Conservation (phyloP, 2,888 invertebrate species). For the Eupithecia insigniata region DNA sequence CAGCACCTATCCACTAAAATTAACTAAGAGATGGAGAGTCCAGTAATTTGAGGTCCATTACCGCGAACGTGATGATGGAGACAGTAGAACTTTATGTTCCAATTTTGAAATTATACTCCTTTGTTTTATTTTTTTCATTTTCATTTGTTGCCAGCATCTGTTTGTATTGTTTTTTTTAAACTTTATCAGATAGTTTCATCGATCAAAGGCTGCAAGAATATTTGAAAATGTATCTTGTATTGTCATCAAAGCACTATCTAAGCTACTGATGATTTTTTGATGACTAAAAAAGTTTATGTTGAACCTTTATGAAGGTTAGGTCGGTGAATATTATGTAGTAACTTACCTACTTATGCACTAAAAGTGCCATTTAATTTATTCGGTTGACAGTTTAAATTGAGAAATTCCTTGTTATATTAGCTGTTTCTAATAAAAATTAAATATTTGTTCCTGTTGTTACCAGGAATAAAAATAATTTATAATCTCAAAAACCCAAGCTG, state of each 20-base stretch:
- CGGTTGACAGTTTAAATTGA: not conserved
- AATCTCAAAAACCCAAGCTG: slow-evolving; percentile 40
- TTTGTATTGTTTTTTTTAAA: not conserved
- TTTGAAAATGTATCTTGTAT: not conserved
- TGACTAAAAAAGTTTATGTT: not conserved
- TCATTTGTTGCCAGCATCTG: slow-evolving; percentile 1
- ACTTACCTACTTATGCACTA: too few species aligned
- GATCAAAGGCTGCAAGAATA: not conserved
- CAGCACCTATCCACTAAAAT: slow-evolving; percentile 17
- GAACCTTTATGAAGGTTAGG: not conserved
- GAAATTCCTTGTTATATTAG: not conserved
- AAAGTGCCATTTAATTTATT: not conserved
- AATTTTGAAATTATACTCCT: slow-evolving; percentile 30
- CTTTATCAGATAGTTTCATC: not conserved
- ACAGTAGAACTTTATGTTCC: slow-evolving; percentile 43
- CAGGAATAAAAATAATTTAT: slow-evolving; percentile 26
- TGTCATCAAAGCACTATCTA: too few species aligned
- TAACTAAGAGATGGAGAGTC: slow-evolving; percentile 31
- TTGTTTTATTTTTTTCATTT: not conserved
- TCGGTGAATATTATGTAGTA: not conserved
- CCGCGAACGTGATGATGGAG: slow-evolving; percentile 52
- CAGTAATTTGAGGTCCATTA: slow-evolving; percentile 37
- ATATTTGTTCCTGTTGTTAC: slow-evolving; percentile 5
- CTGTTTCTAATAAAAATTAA: slow-evolving; percentile 6
- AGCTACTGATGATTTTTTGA: too few species aligned